Evolutionary conservation across 2,113 vertebrate species (phyloP).

Genomic region (Leptobrachium leishanense): DNA sequence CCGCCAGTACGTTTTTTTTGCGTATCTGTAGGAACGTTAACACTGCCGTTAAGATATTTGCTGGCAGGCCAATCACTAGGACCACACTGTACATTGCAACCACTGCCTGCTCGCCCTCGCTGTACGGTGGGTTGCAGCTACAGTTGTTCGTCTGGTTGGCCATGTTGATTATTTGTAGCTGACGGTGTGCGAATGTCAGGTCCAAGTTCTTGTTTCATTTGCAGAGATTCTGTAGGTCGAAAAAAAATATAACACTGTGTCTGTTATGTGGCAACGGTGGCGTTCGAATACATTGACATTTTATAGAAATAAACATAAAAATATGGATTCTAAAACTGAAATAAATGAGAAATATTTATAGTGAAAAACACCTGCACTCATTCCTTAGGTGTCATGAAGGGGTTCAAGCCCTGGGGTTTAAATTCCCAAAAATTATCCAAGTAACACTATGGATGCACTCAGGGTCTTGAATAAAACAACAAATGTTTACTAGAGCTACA

Average conservation of each 20-base stretch:
- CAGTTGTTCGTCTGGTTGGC: background rate
- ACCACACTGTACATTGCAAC: conserved; percentile 71
- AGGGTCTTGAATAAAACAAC: too few species aligned
- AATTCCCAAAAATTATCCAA: too few species aligned
- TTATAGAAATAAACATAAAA: too few species aligned
- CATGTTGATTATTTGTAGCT: background rate
- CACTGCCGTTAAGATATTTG: conserved; percentile 74
- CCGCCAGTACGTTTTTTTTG: conserved; percentile 70
- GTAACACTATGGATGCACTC: too few species aligned
- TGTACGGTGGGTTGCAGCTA: conserved; percentile 52
- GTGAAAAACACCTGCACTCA: too few species aligned
- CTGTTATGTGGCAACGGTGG: too few species aligned
- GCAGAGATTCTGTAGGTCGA: background rate
- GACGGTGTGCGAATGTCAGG: background rate
- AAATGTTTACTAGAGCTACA: too few species aligned
- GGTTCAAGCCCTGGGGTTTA: too few species aligned
- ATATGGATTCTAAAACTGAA: too few species aligned
- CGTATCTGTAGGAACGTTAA: conserved; percentile 70
- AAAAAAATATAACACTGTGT: background rate
- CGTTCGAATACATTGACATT: too few species aligned
- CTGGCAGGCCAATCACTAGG: conserved; percentile 72
- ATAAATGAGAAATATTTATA: too few species aligned
- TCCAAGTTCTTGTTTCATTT: background rate
- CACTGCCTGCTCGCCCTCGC: conserved; percentile 59
- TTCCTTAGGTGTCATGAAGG: too few species aligned